Base-by-base conservation (phyloP, 2,113 vertebrate species). In the Engystomops pustulosus region DNA sequence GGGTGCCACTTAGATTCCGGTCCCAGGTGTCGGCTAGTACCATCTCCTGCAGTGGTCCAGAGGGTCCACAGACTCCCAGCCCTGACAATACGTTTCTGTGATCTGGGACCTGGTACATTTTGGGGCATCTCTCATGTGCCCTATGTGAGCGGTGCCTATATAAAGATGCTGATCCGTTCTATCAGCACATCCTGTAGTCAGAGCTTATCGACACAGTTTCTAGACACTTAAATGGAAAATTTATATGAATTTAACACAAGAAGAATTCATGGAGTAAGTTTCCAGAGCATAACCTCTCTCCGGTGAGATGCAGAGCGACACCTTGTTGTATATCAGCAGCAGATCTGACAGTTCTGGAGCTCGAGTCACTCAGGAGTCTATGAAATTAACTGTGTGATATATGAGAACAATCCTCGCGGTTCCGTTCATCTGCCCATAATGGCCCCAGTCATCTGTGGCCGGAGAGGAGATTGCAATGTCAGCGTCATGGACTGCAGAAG, bases 321-420 rank as follows among this genome's bases (percentile, higher is more conserved):
- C n/a, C n/a, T n/a, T n/a, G n/a, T n/a, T n/a, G n/a, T 79, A 45
- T 67, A 67, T 65, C 27, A 80, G n/a, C 34, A 47, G 55, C 23
- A 11, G 3, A 80, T 67, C 58, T 67, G 77, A 25, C 20, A 41
- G 55, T 44, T 67, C 23, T 67, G 77, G 36, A 79, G 58, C 36
- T 27, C 12, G 47, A 67, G 30, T 41, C 38, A 45, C 53, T 45
- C 77, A 65, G 15, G 41, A 41, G 23, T 67, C 55, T 60, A 67
- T 80, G 77, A 65, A 60, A 80, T 80, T 67, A 80, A 80, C 77
- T 38, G 65, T 80, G 77, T 80, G 77, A 80, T 80, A 65, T 32
- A 65, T 67, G 45, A 62, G 8, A 62, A 79, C 51, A 44, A 38
- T 79, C 34, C 53, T 44, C n/a, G 4, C n/a, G 45, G 53, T 58